Evolutionary conservation across 2,797 vertebrate species (phyloP).

Genomic region (Morelia viridis): DNA sequence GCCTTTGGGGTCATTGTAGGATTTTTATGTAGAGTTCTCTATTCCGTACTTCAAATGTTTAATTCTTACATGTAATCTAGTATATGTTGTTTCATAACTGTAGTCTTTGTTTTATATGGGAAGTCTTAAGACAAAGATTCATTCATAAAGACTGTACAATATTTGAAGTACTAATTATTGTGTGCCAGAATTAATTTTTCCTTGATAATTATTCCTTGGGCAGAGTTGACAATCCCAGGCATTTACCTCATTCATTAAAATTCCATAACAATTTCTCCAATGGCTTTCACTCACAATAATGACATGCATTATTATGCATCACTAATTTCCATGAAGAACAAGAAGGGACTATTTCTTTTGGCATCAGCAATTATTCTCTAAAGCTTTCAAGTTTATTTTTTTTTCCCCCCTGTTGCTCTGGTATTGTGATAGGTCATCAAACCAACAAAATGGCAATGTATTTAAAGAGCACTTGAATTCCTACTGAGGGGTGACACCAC

Average conservation of each 20-base stretch:
- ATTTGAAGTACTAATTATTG: constrained; percentile 72
- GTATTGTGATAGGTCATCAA: constrained; percentile 30
- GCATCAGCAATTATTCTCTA: constrained; percentile 58
- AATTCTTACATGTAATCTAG: neutral
- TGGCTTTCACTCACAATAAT: constrained; percentile 68
- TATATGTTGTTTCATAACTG: constrained; percentile 18
- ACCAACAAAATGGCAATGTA: constrained; percentile 36
- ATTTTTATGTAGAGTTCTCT: neutral
- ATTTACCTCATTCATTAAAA: constrained; percentile 76
- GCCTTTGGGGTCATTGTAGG: neutral
- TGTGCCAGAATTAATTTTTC: constrained; percentile 75
- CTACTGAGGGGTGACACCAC: neutral
- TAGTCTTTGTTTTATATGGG: constrained; percentile 32
- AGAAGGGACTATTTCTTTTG: constrained; percentile 66
- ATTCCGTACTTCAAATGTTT: neutral
- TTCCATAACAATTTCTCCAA: constrained; percentile 70
- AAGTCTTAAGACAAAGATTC: constrained; percentile 60
- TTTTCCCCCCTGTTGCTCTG: constrained; percentile 33
- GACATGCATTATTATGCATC: constrained; percentile 67
- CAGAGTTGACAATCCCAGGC: constrained; percentile 67
- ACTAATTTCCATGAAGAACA: constrained; percentile 74
- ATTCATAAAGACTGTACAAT: constrained; percentile 57
- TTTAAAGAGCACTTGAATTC: constrained; percentile 43
- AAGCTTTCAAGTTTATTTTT: constrained; percentile 41
- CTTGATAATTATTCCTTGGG: constrained; percentile 68